Conservation (phyloP, 2,113 vertebrate species). For the Speoplatyrhinus poulsoni region DNA sequence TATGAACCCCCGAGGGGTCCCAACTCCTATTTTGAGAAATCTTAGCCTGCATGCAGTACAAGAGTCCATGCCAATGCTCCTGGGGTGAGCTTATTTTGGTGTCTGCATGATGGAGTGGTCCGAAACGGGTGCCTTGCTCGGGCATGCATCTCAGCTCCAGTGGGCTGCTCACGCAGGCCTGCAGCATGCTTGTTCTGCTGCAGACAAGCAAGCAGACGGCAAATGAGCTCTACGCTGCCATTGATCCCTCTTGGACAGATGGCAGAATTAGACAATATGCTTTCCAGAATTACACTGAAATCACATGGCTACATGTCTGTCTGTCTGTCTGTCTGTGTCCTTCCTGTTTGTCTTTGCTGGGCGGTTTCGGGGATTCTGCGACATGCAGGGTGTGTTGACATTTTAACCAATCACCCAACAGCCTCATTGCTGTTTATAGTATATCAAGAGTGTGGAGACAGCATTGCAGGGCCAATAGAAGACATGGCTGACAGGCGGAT, state of each 20-base stretch:
- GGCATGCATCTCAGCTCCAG: constrained; percentile 69
- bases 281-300: constrained; percentile 79
- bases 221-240: constrained; percentile 79
- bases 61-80: not conserved
- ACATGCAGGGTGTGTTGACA: constrained; percentile 37
- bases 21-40: too few relatives aligned
- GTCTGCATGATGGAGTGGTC: constrained; percentile 59
- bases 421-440: constrained; percentile 75
- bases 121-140: constrained; percentile 54
- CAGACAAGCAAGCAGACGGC: constrained; percentile 82
- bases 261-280: constrained; percentile 87
- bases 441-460: constrained; percentile 53
- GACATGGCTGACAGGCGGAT: not conserved
- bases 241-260: constrained; percentile 82
- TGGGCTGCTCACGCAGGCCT: constrained; percentile 62
- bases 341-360: constrained; percentile 30
- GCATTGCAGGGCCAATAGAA: not conserved
- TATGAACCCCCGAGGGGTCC: too few relatives aligned
- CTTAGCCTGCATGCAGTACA: not conserved
- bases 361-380: constrained; percentile 6
- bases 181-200: constrained; percentile 67
- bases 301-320: constrained; percentile 68
- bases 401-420: constrained; percentile 50
- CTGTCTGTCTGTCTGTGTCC: constrained; percentile 26
- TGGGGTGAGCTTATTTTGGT: constrained; percentile 23